These are phyloP conservation scores for Gerris buenoi DNA, from an alignment of 1,140 invertebrate species.

Conservation along the genomic window DNA sequence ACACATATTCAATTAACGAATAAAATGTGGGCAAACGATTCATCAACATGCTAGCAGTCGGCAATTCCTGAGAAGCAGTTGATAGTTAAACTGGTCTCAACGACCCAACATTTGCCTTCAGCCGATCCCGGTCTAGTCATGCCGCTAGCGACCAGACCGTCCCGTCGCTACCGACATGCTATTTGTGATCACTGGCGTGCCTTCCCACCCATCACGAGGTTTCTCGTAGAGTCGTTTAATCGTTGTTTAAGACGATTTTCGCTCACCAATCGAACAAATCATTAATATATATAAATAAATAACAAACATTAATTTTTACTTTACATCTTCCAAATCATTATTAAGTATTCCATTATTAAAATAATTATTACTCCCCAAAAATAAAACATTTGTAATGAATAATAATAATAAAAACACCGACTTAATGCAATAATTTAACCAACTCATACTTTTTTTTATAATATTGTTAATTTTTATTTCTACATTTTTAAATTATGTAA, in stretches of 20 bases:
- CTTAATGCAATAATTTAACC: too few species aligned
- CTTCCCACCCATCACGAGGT: not conserved
- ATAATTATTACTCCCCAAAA: too few species aligned
- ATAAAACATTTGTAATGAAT: too few species aligned
- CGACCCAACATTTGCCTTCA: not conserved
- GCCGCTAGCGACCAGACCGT: not conserved
- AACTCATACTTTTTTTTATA: too few species aligned
- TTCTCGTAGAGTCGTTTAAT: not conserved
- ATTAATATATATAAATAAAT: too few species aligned
- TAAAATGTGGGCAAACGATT: slow-evolving; percentile 14
- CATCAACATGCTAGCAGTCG: slow-evolving; percentile 16
- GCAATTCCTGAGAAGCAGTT: not conserved
- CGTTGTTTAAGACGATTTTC: not conserved
- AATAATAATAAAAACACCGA: too few species aligned
- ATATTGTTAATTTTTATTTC: too few species aligned
- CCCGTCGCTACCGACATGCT: not conserved
- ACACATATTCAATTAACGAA: slow-evolving; percentile 15
- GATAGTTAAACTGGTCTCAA: not conserved
- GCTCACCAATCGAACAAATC: not conserved
- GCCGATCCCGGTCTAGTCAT: not conserved
- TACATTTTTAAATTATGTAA: too few species aligned
- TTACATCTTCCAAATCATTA: too few species aligned
- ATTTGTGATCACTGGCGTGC: not conserved
- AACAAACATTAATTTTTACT: too few species aligned
- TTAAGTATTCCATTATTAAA: too few species aligned